Base-by-base conservation (phyloP, 2,888 invertebrate species). In the Merodon equestris region DNA sequence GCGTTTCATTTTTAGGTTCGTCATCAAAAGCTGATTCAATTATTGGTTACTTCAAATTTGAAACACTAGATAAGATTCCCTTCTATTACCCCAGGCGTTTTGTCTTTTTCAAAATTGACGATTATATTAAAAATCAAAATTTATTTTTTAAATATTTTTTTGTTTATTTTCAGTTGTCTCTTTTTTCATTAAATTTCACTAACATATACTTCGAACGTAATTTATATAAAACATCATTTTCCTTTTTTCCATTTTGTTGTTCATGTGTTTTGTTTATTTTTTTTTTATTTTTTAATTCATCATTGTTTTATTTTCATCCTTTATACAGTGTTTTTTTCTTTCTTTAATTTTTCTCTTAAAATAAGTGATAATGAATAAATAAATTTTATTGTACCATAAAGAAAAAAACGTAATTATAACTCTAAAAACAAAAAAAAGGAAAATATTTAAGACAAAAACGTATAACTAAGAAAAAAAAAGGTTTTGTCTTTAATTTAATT, bases 141-240 rank as follows among this genome's bases (percentile, higher is more conserved):
- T 3, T 57, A 19, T 57, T 56, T 66, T 73, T 67, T 61, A 54
- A 60, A 61, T 67, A 48, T 79, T 79, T 75, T 75, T 71, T 81
- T 81, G 53, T 75, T 79, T 82, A 75, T 81, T 81, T 76, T 81
- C 66, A 60, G 48, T 81, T 73, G 58, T 51, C 75, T 81, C 75
- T 76, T 76, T 66, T 68, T 73, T 82, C 81, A 81, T 81, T 79
- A 82, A 83, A 83, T 82, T 82, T 83, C 82, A 83, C 82, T 83
- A 83, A 83, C 83, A 83, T 83, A 83, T 83, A 83, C 75, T 83
- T 83, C 81, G 81, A 82, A 82, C 82, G 82, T 81, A 82, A 82
- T 82, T 82, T 82, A 82, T 82, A 83, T 82, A 82, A 83, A 82
- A 82, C 82, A 76, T 82, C 76, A 77, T 82, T 82, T 79, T 58